Evolutionary conservation across 2,797 vertebrate species (phyloP).

Genomic region (Merluccius polli): DNA sequence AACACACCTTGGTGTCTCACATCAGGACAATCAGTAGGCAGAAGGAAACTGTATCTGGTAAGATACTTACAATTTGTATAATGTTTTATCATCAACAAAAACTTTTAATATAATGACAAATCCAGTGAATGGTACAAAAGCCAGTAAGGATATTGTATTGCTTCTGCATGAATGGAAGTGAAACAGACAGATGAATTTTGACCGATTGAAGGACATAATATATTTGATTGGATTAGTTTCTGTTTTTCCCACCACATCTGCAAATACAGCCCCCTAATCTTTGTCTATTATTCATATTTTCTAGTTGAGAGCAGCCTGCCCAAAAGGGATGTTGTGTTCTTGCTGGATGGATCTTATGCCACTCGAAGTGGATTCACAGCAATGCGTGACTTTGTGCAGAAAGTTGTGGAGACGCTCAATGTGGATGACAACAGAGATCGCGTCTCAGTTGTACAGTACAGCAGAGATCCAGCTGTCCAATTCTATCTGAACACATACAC

Average conservation of each 20-base stretch:
- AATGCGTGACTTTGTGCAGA: conserved; percentile 27
- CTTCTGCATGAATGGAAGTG: neutral
- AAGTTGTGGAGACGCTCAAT: conserved; percentile 49
- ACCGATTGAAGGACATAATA: neutral
- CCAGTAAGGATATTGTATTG: conserved; percentile 48
- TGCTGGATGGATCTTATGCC: neutral
- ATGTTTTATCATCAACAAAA: neutral
- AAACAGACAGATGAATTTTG: neutral
- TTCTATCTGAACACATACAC: conserved; percentile 31
- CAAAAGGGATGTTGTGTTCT: no score
- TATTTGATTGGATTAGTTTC: neutral
- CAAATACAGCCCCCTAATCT: neutral
- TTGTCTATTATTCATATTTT: conserved; percentile 18
- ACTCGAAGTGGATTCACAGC: neutral
- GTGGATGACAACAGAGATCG: conserved; percentile 54
- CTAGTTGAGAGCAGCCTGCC: no score
- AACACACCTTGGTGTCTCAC: conserved; percentile 48
- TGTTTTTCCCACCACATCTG: neutral
- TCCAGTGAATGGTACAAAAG: no score
- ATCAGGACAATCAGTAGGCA: conserved; percentile 41
- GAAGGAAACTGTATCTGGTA: conserved; percentile 49
- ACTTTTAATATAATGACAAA: neutral
- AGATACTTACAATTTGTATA: conserved; percentile 23
- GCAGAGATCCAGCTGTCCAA: conserved; percentile 42
- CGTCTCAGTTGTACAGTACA: conserved; percentile 63